phyloP scores from a whole-genome alignment of 2,113 vertebrate genomes.

The Kryptolebias marmoratus region DNA sequence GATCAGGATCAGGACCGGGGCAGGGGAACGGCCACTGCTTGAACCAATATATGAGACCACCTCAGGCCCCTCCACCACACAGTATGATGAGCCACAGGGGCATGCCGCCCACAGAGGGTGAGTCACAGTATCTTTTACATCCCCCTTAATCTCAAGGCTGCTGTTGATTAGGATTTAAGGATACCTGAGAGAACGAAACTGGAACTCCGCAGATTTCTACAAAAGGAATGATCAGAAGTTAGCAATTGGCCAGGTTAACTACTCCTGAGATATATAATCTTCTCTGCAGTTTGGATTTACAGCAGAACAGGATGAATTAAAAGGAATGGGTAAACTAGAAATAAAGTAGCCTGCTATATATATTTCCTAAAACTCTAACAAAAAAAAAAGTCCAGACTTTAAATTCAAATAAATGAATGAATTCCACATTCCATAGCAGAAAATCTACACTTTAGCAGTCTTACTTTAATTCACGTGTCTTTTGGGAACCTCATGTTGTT shows the following conservation, averaged over 20 bases:
- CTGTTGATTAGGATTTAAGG: constrained; percentile 28
- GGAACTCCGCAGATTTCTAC: constrained; percentile 1
- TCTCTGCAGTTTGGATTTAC: background rate
- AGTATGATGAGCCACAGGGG: constrained; percentile 80
- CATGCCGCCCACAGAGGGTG: constrained; percentile 77
- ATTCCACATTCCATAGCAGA: background rate
- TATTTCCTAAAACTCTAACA: background rate
- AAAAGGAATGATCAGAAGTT: constrained; percentile 1
- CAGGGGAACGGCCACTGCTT: constrained; percentile 81
- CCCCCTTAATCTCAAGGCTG: constrained; percentile 43
- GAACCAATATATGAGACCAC: constrained; percentile 88
- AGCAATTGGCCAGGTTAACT: constrained; percentile 1
- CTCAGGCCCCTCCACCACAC: constrained; percentile 77
- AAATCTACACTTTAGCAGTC: background rate
- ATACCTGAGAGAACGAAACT: constrained; percentile 38
- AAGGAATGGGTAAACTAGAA: background rate
- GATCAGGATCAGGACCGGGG: constrained; percentile 78
- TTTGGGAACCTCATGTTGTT: too few relatives aligned
- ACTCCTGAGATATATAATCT: background rate
- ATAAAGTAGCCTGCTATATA: background rate
- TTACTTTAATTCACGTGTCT: background rate
- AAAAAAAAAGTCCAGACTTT: background rate
- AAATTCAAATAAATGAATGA: fast-evolving
- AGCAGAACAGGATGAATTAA: background rate
- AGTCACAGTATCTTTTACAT: constrained; percentile 60